A percentile compares a stretch with the other conserved stretches of the same genome.
phyloP scores from a whole-genome alignment of 2,797 vertebrate species.

The Bradypodion ventrale region DNA sequence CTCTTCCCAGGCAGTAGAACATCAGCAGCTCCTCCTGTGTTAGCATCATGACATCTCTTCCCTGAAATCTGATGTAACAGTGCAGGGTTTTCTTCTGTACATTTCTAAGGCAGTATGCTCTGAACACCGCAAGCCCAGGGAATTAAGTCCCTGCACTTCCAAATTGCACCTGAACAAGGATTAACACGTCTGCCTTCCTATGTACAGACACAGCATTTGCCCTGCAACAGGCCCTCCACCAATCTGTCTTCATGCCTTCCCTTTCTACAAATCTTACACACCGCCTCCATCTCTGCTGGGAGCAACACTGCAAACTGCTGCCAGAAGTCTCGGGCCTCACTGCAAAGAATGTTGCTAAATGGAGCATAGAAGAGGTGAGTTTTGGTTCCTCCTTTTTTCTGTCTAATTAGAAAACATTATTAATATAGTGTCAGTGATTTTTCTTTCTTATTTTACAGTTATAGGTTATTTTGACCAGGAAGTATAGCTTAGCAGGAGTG shows the following conservation, averaged over 20 bases:
- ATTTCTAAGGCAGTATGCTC: neutral
- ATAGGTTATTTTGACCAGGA: neutral
- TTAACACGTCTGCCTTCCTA: neutral
- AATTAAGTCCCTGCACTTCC: constrained; percentile 7
- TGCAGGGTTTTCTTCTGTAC: constrained; percentile 32
- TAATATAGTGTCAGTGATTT: constrained; percentile 5
- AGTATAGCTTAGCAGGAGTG: constrained; percentile 44
- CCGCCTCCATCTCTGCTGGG: constrained; percentile 86
- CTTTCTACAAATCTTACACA: constrained; percentile 80
- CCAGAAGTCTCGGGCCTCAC: constrained; percentile 89
- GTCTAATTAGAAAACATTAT: neutral
- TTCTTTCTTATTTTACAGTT: constrained; percentile 11
- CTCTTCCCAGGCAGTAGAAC: constrained; percentile 67
- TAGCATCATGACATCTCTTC: constrained; percentile 68
- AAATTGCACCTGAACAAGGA: constrained; percentile 35
- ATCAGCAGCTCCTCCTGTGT: constrained; percentile 61
- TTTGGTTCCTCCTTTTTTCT: neutral
- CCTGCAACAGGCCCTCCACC: constrained; percentile 90
- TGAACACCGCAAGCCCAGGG: neutral
- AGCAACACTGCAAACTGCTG: constrained; percentile 91
- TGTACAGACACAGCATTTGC: constrained; percentile 62
- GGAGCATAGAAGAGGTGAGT: constrained; percentile 90
- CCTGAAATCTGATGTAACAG: constrained; percentile 49
- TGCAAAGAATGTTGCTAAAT: constrained; percentile 87
- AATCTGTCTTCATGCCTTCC: constrained; percentile 89